These are phyloP conservation scores for Bombus cullumanus DNA, from an alignment of 1,140 invertebrate species.

Conservation along the genomic window DNA sequence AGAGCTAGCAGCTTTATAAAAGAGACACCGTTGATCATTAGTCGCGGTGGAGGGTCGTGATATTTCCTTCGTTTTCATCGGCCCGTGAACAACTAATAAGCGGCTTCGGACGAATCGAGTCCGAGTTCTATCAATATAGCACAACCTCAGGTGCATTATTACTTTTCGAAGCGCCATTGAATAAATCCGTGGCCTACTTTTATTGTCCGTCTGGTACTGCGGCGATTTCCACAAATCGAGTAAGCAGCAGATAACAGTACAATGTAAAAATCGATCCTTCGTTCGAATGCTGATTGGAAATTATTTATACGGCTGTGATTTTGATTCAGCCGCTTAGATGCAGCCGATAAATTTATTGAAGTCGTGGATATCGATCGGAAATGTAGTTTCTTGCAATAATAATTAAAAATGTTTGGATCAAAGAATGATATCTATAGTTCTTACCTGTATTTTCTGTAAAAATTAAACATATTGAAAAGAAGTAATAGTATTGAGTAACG, in stretches of 20 bases:
- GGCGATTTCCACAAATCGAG: conserved; percentile 35
- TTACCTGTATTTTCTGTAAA: background rate
- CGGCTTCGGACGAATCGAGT: conserved; percentile 31
- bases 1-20: background rate
- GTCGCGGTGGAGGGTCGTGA: background rate
- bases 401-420: background rate
- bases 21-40: conserved; percentile 7
- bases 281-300: conserved; percentile 47
- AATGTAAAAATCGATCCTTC: conserved; percentile 48
- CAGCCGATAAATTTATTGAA: background rate
- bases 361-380: background rate
- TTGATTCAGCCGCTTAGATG: background rate
- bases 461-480: too few relatives aligned
- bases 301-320: conserved; percentile 54
- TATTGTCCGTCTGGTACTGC: conserved; percentile 43
- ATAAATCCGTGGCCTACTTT: conserved; percentile 60
- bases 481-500: background rate
- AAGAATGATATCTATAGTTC: background rate
- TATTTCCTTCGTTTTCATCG: conserved; percentile 39
- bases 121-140: conserved; percentile 33
- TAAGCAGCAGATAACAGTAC: conserved; percentile 8
- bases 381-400: background rate
- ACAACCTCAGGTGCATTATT: conserved; percentile 55
- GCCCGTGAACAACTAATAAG: conserved; percentile 47
- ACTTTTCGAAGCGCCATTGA: conserved; percentile 58